These are phyloP conservation scores for Corythaeola cristata DNA, from an alignment of 2,113 vertebrate genomes.

Conservation along the genomic window DNA sequence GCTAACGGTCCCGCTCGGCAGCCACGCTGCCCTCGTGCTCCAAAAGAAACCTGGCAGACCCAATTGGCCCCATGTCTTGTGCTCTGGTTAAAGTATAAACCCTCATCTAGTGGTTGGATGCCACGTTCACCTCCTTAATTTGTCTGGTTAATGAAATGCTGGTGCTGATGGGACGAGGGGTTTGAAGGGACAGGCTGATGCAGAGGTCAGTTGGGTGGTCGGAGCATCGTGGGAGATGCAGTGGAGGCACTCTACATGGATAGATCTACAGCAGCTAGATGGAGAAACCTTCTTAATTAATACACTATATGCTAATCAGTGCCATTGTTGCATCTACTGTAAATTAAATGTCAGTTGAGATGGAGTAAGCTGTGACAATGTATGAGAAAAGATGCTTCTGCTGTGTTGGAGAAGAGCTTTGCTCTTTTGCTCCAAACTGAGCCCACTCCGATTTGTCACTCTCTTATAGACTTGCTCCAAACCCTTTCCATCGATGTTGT, in stretches of 20 bases:
- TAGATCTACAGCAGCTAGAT: not conserved
- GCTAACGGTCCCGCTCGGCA: accelerated
- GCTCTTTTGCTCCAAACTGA: not conserved
- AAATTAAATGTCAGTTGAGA: too few relatives aligned
- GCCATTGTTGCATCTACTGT: not conserved
- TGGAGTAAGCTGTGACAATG: not conserved
- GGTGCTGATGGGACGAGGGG: not conserved
- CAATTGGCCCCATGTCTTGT: accelerated
- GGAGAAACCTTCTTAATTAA: not conserved
- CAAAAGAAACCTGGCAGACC: not conserved
- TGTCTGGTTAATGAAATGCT: not conserved
- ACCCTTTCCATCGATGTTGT: accelerated
- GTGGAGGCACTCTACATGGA: not conserved
- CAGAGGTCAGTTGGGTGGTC: not conserved
- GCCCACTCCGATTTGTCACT: not conserved
- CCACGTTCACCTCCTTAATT: not conserved
- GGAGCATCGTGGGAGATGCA: accelerated
- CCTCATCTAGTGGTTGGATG: not conserved
- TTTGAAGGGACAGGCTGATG: not conserved
- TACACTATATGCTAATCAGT: not conserved
- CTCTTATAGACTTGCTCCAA: not conserved
- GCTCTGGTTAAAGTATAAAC: not conserved
- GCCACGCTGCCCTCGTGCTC: not conserved
- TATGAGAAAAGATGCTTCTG: not conserved
- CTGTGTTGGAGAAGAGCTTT: not conserved